phyloP scores from a whole-genome alignment of 2,113 vertebrate species.

The Dasyprocta punctata region DNA sequence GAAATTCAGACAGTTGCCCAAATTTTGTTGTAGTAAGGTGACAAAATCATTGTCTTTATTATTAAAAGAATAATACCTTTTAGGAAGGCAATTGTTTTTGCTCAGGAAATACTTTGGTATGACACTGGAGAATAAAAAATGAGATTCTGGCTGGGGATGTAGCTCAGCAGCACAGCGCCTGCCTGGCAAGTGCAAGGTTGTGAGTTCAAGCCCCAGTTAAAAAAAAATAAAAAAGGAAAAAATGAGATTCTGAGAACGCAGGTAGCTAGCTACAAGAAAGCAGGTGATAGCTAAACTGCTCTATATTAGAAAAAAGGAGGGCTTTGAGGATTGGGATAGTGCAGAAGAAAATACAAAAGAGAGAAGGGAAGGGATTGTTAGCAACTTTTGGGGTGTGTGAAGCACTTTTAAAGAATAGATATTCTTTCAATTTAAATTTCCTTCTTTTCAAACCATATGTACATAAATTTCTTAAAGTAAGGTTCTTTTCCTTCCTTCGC shows the following conservation, averaged over 20 bases:
- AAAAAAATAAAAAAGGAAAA: not conserved
- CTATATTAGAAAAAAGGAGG: not conserved
- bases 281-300: not conserved
- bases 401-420: not conserved
- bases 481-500: not conserved
- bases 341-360: not conserved
- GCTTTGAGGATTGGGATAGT: no score
- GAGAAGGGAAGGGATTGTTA: not conserved
- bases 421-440: not conserved
- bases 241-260: not conserved
- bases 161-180: no score
- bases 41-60: not conserved
- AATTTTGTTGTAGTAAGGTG: not conserved
- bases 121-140: not conserved
- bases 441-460: not conserved
- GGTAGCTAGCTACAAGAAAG: not conserved
- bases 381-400: not conserved
- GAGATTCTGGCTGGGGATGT: not conserved
- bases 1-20: not conserved
- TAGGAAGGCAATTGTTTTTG: not conserved
- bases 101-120: not conserved
- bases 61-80: not conserved
- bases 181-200: no score
- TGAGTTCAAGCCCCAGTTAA: no score
- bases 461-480: not conserved